Evolutionary conservation across 2,888 invertebrate genomes (phyloP).

Genomic region (Drosophila glabriapex): DNA sequence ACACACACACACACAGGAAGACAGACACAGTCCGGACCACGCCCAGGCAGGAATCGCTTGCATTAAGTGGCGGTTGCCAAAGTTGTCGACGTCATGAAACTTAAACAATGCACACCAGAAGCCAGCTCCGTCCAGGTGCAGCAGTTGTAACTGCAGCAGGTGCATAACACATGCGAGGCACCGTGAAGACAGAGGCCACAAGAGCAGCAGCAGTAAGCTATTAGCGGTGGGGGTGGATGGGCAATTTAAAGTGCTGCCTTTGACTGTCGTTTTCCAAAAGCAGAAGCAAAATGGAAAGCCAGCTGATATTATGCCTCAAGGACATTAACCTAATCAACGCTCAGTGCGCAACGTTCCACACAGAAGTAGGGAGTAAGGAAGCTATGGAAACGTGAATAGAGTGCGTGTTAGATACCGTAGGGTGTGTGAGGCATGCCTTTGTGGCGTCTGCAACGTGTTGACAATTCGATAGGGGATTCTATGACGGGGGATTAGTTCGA

Average conservation of each 20-base stretch:
- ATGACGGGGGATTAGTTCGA: neutral
- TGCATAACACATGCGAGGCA: conserved; percentile 39
- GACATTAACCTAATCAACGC: conserved; percentile 78
- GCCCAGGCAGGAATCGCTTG: conserved; percentile 53
- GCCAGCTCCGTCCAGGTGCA: conserved; percentile 27
- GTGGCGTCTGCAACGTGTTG: conserved; percentile 29
- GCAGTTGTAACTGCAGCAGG: conserved; percentile 10
- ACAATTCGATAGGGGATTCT: conserved; percentile 25
- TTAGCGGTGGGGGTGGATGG: neutral
- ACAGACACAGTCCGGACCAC: conserved; percentile 19
- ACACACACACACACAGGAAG: conserved; percentile 7
- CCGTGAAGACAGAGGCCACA: conserved; percentile 23
- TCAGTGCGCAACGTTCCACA: conserved; percentile 35
- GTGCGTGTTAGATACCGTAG: neutral
- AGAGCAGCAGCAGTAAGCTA: conserved; percentile 3
- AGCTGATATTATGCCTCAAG: conserved; percentile 69
- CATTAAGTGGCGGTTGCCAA: conserved; percentile 77
- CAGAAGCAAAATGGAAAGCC: conserved; percentile 32
- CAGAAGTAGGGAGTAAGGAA: neutral
- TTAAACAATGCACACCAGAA: conserved; percentile 67
- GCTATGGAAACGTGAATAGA: conserved; percentile 1
- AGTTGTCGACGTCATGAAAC: conserved; percentile 76
- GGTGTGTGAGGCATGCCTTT: conserved; percentile 18
- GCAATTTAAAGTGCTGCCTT: conserved; percentile 51
- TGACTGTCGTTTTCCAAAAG: conserved; percentile 35